phyloP scores from a whole-genome alignment of 2,797 vertebrate species.

The Discoglossus pictus region DNA sequence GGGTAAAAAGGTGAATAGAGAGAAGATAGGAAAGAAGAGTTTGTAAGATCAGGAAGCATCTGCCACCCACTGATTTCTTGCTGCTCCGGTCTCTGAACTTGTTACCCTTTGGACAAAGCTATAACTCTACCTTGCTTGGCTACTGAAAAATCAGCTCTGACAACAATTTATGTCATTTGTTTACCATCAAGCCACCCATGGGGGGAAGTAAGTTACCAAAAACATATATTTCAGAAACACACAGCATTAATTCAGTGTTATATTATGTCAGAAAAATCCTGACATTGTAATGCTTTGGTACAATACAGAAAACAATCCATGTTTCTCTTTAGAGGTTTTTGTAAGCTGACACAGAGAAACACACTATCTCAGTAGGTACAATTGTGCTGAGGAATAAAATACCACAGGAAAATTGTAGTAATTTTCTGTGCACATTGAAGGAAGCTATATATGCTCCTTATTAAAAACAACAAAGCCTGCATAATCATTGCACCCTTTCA shows the following conservation, averaged over 20 bases:
- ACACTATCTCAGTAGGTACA: constrained; percentile 25
- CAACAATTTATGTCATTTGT: too few relatives aligned
- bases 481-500: constrained; percentile 24
- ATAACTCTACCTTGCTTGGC: too few relatives aligned
- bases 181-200: too few relatives aligned
- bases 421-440: constrained; percentile 20
- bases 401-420: constrained; percentile 30
- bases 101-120: too few relatives aligned
- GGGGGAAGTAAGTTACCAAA: too few relatives aligned
- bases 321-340: constrained; percentile 20
- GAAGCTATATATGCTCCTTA: constrained; percentile 13
- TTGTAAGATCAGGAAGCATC: too few relatives aligned
- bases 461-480: constrained; percentile 25
- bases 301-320: not conserved
- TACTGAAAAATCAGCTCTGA: too few relatives aligned
- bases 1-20: too few relatives aligned
- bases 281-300: constrained; percentile 22
- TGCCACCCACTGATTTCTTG: too few relatives aligned
- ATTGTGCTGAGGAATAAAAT: not conserved
- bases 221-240: constrained; percentile 4
- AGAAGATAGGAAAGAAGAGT: too few relatives aligned
- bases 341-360: constrained; percentile 14
- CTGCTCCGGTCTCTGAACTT: too few relatives aligned
- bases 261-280: constrained; percentile 22
- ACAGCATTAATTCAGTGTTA: constrained; percentile 14